Conservation (phyloP, 2,797 vertebrate species). For the Gymnodraco acuticeps region DNA sequence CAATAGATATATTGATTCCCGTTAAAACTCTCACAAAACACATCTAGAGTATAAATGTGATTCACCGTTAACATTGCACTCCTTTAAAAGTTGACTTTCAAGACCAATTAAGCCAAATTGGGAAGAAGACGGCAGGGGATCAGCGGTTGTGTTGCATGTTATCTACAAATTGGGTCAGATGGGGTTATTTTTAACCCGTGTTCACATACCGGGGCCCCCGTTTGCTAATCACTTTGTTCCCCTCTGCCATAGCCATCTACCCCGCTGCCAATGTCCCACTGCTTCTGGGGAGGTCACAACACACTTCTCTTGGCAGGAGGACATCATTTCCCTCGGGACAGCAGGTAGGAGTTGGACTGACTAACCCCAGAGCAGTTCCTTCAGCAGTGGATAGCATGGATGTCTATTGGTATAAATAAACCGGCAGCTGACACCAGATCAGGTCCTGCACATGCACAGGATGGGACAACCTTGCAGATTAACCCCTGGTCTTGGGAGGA, state of each 20-base stretch:
- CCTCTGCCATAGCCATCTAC: conserved; percentile 75
- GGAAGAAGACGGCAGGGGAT: conserved; percentile 38
- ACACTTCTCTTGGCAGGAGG: conserved; percentile 64
- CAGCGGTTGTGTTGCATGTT: conserved; percentile 49
- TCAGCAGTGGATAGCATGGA: conserved; percentile 38
- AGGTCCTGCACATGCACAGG: conserved; percentile 44
- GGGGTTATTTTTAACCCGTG: conserved; percentile 82
- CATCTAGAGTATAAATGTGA: neutral
- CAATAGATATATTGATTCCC: neutral
- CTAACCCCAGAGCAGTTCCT: conserved; percentile 54
- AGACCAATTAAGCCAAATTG: conserved; percentile 51
- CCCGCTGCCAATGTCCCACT: conserved; percentile 59
- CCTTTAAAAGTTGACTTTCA: neutral
- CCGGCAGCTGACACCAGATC: conserved; percentile 70
- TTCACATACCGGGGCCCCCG: conserved; percentile 71
- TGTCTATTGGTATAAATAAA: conserved; percentile 72
- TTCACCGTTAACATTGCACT: neutral
- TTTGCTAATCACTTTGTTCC: conserved; percentile 86
- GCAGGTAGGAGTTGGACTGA: conserved; percentile 62
- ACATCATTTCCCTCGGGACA: conserved; percentile 66
- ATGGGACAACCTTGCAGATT: conserved; percentile 43
- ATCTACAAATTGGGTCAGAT: conserved; percentile 74
- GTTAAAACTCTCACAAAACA: neutral
- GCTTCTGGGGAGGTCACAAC: conserved; percentile 70
- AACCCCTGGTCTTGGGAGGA: conserved; percentile 31